Evolutionary conservation across 2,113 vertebrate species (phyloP).

Genomic region (Myiozetetes cayanensis): DNA sequence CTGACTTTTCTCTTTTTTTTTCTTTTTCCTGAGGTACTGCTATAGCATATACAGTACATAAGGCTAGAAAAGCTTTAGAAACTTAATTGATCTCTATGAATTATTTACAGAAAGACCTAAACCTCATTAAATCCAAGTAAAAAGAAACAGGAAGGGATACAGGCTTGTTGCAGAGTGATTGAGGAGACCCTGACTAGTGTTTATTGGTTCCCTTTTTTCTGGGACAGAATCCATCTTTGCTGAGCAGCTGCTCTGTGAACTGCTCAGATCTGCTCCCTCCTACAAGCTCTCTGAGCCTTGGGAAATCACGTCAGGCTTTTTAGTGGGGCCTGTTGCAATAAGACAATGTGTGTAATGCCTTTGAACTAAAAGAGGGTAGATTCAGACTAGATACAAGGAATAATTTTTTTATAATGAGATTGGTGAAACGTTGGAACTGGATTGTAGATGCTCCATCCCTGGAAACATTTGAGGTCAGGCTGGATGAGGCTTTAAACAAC

Average conservation of each 20-base stretch:
- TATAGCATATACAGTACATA: neutral
- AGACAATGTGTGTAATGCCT: fast-evolving
- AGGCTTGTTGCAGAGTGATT: neutral
- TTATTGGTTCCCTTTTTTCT: neutral
- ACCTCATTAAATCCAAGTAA: neutral
- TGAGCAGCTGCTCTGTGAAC: neutral
- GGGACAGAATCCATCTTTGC: neutral
- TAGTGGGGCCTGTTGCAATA: neutral
- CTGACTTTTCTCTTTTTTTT: neutral
- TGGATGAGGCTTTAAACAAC: neutral
- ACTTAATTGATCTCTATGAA: neutral
- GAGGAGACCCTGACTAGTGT: neutral
- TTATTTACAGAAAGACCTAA: neutral
- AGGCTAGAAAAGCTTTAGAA: neutral
- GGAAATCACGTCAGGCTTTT: neutral
- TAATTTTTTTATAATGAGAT: neutral
- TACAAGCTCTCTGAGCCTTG: neutral
- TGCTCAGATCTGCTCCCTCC: neutral
- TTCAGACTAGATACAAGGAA: neutral
- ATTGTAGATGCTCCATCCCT: too few species aligned
- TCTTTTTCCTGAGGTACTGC: neutral
- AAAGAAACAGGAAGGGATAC: neutral
- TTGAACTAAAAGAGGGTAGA: neutral
- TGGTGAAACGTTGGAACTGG: neutral
- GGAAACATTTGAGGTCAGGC: neutral